These are phyloP conservation scores for Proteles cristata DNA, from an alignment of 2,113 vertebrate genomes.

Conservation along the genomic window DNA sequence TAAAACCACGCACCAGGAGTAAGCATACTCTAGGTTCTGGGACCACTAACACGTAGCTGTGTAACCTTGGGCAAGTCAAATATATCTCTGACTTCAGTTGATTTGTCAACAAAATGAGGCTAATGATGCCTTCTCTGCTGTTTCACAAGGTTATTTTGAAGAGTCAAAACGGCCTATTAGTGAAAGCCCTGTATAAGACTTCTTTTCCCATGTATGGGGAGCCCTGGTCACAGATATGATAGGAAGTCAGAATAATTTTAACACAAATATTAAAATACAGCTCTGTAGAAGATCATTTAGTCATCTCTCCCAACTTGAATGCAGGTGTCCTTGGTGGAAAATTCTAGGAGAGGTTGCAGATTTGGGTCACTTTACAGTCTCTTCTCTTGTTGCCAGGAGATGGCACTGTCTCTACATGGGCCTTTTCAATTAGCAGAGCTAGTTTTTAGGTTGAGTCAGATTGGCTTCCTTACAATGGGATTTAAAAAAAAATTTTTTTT, in stretches of 20 bases:
- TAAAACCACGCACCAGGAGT: neutral
- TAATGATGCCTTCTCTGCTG: neutral
- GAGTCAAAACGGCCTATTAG: constrained; percentile 6
- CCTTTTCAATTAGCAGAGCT: constrained; percentile 51
- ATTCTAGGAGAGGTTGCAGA: neutral
- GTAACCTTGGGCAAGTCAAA: constrained; percentile 34
- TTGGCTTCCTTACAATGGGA: constrained; percentile 15
- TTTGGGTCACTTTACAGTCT: neutral
- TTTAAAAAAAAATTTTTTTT: neutral
- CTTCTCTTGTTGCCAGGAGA: constrained; percentile 76
- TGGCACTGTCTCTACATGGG: constrained; percentile 81
- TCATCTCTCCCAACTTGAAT: constrained; percentile 3
- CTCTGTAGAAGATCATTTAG: constrained; percentile 26
- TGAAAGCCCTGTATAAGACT: constrained; percentile 32
- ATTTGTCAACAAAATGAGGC: constrained; percentile 38
- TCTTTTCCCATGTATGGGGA: neutral
- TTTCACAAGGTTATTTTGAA: constrained; percentile 51
- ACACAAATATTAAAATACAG: constrained; percentile 34
- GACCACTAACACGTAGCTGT: neutral
- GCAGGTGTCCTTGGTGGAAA: neutral
- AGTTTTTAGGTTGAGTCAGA: constrained; percentile 19
- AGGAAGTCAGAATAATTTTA: constrained; percentile 46
- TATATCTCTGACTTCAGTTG: constrained; percentile 50
- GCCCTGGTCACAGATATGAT: neutral
- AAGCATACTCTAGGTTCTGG: constrained; percentile 32